These are phyloP conservation scores for Trialeurodes vaporariorum DNA, from an alignment of 1,140 invertebrate species.

Conservation along the genomic window DNA sequence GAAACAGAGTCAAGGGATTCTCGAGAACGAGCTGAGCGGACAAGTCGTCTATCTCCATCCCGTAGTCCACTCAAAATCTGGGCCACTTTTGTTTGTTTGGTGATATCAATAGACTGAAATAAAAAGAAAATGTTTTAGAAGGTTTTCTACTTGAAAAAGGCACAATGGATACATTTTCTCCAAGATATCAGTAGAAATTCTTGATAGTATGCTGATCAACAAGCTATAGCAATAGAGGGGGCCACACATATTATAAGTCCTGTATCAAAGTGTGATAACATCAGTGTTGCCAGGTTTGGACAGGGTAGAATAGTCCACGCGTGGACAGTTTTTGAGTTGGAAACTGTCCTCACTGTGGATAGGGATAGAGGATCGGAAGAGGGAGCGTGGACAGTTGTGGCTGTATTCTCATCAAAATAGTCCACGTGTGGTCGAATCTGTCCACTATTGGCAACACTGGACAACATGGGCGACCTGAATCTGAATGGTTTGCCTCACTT, in stretches of 20 bases:
- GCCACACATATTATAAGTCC: too few species aligned
- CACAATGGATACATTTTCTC: neutral
- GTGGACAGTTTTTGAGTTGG: too few species aligned
- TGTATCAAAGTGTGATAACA: too few species aligned
- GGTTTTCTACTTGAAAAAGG: neutral
- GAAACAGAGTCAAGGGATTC: constrained; percentile 17
- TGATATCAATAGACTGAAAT: constrained; percentile 68
- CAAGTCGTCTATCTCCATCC: constrained; percentile 36
- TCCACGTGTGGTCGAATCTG: too few species aligned
- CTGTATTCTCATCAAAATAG: too few species aligned
- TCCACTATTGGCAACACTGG: too few species aligned
- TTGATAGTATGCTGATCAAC: neutral
- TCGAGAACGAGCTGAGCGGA: constrained; percentile 27
- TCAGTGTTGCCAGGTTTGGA: too few species aligned
- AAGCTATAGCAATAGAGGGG: neutral
- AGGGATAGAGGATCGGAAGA: too few species aligned
- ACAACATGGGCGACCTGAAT: constrained; percentile 24
- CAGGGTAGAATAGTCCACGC: too few species aligned
- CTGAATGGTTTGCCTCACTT: neutral
- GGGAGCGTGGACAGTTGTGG: too few species aligned
- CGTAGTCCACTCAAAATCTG: constrained; percentile 45
- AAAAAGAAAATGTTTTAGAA: constrained; percentile 17
- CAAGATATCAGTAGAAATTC: neutral
- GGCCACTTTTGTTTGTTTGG: constrained; percentile 75
- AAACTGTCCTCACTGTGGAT: too few species aligned